phyloP scores from a whole-genome alignment of 2,797 vertebrate species.

The Liasis olivaceus region DNA sequence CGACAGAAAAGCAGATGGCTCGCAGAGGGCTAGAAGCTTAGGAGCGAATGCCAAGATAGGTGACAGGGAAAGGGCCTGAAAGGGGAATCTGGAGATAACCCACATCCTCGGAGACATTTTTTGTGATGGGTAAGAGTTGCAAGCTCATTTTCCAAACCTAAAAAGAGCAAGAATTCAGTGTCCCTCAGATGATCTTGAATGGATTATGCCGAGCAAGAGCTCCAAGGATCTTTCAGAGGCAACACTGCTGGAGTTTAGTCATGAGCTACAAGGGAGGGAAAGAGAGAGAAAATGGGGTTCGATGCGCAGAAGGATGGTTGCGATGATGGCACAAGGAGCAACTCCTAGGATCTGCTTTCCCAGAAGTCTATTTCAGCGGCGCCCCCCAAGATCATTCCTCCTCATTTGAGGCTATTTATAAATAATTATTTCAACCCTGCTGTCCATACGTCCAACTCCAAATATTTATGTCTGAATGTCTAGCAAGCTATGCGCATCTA shows the following conservation, averaged over 20 bases:
- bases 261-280: neutral
- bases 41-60: slow-evolving; percentile 24
- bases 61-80: slow-evolving; percentile 15
- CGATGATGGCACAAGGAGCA: neutral
- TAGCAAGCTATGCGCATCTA: neutral
- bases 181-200: neutral
- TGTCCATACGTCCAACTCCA: neutral
- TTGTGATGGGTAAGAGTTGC: neutral
- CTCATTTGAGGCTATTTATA: neutral
- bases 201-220: neutral
- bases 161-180: neutral
- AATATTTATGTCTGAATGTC: neutral
- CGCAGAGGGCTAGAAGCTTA: slow-evolving; percentile 45
- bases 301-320: neutral
- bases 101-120: neutral
- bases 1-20: slow-evolving; percentile 54
- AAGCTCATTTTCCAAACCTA: neutral
- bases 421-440: neutral
- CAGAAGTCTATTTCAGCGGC: neutral
- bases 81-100: neutral
- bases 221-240: neutral
- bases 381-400: neutral
- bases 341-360: neutral
- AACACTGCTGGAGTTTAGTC: neutral
- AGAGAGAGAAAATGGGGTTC: neutral